Evolutionary conservation across 2,888 invertebrate species (phyloP).

Genomic region (Drosophila infuscata): DNA sequence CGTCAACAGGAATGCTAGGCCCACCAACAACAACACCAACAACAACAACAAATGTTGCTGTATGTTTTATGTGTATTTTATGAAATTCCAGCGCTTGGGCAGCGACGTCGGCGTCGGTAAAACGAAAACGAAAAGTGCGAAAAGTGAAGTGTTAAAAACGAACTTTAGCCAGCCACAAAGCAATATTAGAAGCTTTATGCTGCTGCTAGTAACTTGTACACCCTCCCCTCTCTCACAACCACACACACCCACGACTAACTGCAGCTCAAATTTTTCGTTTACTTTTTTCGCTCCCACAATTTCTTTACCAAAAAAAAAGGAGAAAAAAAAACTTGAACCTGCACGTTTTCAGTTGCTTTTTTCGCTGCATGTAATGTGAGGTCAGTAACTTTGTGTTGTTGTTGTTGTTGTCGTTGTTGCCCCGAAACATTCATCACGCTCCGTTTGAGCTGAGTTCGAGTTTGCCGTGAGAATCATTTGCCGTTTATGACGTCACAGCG

Average conservation of each 20-base stretch:
- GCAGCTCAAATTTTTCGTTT: conserved; percentile 21
- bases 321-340: conserved; percentile 54
- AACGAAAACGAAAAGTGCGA: conserved; percentile 80
- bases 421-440: conserved; percentile 74
- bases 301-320: conserved; percentile 22
- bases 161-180: conserved; percentile 51
- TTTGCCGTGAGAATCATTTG: conserved; percentile 55
- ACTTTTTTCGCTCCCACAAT: conserved; percentile 21
- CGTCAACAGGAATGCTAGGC: conserved; percentile 70
- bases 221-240: neutral
- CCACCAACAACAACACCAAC: conserved; percentile 19
- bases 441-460: conserved; percentile 55
- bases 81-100: conserved; percentile 61
- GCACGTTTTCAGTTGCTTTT: conserved; percentile 62
- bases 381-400: conserved; percentile 69
- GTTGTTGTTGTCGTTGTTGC: conserved; percentile 40
- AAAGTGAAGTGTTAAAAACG: conserved; percentile 68
- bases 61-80: conserved; percentile 24
- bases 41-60: conserved; percentile 12
- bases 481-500: conserved; percentile 66
- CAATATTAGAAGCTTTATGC: conserved; percentile 22
- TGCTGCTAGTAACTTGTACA: conserved; percentile 1
- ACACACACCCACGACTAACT: neutral
- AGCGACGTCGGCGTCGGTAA: conserved; percentile 36
- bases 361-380: conserved; percentile 73